A percentile compares a stretch with the other conserved stretches of the same genome.
Conservation (phyloP, 2,113 vertebrate genomes). For the Neolamprologus sp. region DNA sequence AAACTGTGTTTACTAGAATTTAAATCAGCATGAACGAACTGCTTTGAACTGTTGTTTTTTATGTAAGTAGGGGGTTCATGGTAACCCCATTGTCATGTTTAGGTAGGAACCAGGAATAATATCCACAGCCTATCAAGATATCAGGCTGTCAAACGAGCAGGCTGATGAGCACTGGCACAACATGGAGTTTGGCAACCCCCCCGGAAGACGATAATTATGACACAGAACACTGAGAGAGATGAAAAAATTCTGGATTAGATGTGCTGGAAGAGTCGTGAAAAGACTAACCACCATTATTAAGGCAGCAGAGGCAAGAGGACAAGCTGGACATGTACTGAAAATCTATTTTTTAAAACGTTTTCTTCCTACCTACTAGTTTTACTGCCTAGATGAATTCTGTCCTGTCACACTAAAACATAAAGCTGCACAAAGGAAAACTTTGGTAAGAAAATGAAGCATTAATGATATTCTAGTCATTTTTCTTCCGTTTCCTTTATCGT, state of each 20-base stretch:
- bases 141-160: background rate
- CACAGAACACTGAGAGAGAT: background rate
- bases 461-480: background rate
- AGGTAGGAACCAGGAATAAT: background rate
- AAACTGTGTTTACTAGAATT: background rate
- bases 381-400: background rate
- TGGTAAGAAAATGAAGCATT: background rate
- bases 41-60: background rate
- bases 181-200: background rate
- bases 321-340: background rate
- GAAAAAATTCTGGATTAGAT: background rate
- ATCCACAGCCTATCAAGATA: background rate
- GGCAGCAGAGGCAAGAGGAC: background rate
- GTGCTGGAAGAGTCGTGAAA: background rate
- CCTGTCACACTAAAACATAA: background rate
- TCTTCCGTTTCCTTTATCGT: background rate
- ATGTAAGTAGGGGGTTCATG: background rate
- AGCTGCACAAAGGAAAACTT: background rate
- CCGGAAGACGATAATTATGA: background rate
- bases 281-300: background rate
- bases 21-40: background rate
- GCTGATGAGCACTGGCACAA: background rate
- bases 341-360: background rate
- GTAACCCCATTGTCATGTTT: background rate
- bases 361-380: background rate